Conservation (phyloP, 2,888 invertebrate genomes). For the Liodrosophila aerea region DNA sequence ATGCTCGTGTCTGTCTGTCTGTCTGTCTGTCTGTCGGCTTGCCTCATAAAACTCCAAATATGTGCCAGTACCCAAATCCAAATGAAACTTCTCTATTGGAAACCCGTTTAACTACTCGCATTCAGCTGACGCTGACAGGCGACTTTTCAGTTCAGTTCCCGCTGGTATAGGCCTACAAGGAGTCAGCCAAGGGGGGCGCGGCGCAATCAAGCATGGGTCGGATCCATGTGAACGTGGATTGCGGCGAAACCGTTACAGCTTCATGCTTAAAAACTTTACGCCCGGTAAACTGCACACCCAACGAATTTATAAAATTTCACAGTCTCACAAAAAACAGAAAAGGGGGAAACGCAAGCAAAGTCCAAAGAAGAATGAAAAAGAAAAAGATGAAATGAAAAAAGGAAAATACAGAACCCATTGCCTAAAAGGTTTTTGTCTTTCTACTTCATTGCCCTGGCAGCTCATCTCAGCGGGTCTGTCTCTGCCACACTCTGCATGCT, state of each 20-base stretch:
- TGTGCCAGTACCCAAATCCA: conserved; percentile 26
- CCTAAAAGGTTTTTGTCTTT: conserved; percentile 64
- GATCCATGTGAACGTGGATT: conserved; percentile 65
- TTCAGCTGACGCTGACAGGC: conserved; percentile 40
- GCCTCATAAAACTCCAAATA: conserved; percentile 48
- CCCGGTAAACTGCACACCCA: conserved; percentile 51
- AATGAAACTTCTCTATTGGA: conserved; percentile 29
- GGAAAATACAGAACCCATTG: conserved; percentile 39
- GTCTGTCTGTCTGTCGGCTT: conserved; percentile 20
- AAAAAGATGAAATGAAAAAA: conserved; percentile 1
- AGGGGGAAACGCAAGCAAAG: conserved; percentile 5
- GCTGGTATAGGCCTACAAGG: background rate
- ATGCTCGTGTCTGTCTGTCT: background rate
- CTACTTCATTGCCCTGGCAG: conserved; percentile 57
- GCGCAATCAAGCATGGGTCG: conserved; percentile 63
- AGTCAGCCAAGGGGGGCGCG: background rate
- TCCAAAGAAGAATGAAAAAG: background rate
- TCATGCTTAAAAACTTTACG: conserved; percentile 63
- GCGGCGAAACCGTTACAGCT: conserved; percentile 52
- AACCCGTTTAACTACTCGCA: conserved; percentile 32
- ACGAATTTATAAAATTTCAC: conserved; percentile 53
- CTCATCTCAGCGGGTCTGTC: conserved; percentile 36
- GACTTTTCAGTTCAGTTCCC: conserved; percentile 23
- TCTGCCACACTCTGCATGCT: conserved; percentile 6
- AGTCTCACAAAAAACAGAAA: no score